Base-by-base conservation (phyloP, 1,140 invertebrate species). In the Bombus ignitus region DNA sequence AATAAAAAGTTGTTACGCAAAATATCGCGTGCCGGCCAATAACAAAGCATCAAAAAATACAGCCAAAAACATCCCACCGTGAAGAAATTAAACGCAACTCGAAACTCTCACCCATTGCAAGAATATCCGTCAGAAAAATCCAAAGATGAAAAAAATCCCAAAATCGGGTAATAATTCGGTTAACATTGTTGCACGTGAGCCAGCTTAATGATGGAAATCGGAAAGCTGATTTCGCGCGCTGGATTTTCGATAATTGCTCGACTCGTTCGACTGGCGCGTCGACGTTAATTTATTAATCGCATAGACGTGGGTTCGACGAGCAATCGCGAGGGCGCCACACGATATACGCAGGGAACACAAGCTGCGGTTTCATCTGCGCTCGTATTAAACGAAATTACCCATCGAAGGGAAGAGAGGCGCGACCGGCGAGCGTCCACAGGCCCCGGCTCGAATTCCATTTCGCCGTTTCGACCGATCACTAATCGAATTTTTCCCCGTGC, bases 211-310 rank as follows among this genome's bases (percentile, higher is more conserved):
- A 77, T 77, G 37, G 53, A 42, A 32, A 39, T 39, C 39, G 32
- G 47, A 18, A 73, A 62, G 79, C 79, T 62, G 79, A n/a, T 59
- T 57, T 73, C 79, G 59, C 75, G 15, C 42, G 71, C 12, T 75
- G 85, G 42, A 77, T 84, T 90, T 78, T 87, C 85, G 89, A 87
- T 89, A 90, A 90, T 83, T 87, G 76, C 81, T 57, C 84, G 74
- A 87, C 75, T 89, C 85, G 88, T 78, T 88, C 77, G 87, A 65
- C 47, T 66, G 78, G 28, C 53, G 71, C 74, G 68, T 83, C 81
- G 73, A 72, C 83, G 83, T 81, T 90, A 90, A 90, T 90, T 90
- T 90, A 90, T 90, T 90, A 90, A 90, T 90, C 89, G 74, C 68
- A 86, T 90, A 80, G 82, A 79, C 47, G 75, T 62, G 70, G 32